Conservation (phyloP, 1,140 invertebrate genomes). For the Drosophila sechellia region DNA sequence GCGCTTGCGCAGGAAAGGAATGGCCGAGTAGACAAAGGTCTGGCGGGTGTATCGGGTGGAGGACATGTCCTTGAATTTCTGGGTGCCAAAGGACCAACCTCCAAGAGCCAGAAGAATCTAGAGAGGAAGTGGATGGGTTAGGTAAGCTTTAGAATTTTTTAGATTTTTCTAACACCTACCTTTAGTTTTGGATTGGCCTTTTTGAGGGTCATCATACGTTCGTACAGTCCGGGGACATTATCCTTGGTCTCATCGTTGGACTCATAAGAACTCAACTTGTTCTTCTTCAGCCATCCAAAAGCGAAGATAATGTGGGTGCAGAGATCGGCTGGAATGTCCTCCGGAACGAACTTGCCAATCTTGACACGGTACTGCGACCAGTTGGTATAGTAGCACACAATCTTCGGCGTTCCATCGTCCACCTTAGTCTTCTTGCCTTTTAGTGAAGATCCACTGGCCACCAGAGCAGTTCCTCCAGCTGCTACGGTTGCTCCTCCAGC, state of each 20-base stretch:
- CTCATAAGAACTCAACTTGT: slow-evolving; percentile 94
- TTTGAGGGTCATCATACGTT: slow-evolving; percentile 92
- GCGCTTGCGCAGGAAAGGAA: slow-evolving; percentile 94
- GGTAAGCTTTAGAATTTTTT: background rate
- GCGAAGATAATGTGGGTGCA: slow-evolving; percentile 98
- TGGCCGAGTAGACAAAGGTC: slow-evolving; percentile 97
- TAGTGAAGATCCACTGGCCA: slow-evolving; percentile 84
- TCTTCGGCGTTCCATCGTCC: slow-evolving; percentile 88
- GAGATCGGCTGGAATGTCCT: slow-evolving; percentile 97
- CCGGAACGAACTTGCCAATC: slow-evolving; percentile 96
- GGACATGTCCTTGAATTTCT: slow-evolving; percentile 97
- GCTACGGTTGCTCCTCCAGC: slow-evolving; percentile 86
- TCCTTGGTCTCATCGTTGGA: slow-evolving; percentile 96
- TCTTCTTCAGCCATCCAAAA: slow-evolving; percentile 98
- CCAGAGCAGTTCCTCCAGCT: slow-evolving; percentile 87
- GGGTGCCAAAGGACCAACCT: slow-evolving; percentile 97
- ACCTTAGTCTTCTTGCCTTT: slow-evolving; percentile 87
- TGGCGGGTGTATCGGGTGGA: slow-evolving; percentile 93
- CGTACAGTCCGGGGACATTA: slow-evolving; percentile 95
- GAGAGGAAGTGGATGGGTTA: background rate
- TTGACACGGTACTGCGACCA: slow-evolving; percentile 98
- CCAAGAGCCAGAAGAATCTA: slow-evolving; percentile 94
- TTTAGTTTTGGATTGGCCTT: slow-evolving; percentile 96
- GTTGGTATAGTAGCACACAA: slow-evolving; percentile 98
- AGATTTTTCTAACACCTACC: slow-evolving; percentile 44